Conservation (phyloP, 2,888 invertebrate genomes). For the Orthosia incerta region DNA sequence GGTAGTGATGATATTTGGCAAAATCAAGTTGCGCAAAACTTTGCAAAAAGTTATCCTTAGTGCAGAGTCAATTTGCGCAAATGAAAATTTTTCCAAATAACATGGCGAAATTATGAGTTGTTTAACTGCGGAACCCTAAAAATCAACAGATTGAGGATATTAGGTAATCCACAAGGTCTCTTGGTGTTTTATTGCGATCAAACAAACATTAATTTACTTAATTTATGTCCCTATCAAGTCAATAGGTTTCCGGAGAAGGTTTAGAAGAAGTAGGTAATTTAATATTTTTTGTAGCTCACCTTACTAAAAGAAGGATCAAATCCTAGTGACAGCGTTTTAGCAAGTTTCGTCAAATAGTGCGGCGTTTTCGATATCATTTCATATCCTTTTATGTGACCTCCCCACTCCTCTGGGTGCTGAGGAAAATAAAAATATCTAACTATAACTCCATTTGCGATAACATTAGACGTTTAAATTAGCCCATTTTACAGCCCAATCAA, state of each 20-base stretch:
- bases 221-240: neutral
- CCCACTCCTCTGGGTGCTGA: slow-evolving; percentile 30
- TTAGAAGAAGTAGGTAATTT: neutral
- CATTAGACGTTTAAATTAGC: too few species aligned
- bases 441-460: too few species aligned
- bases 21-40: neutral
- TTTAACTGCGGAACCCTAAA: too few species aligned
- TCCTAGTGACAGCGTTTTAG: slow-evolving; percentile 75
- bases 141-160: too few species aligned
- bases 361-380: slow-evolving; percentile 59
- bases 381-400: slow-evolving; percentile 22
- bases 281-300: slow-evolving; percentile 65
- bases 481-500: too few species aligned
- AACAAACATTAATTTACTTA: neutral
- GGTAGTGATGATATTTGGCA: neutral
- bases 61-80: too few species aligned
- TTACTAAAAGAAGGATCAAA: slow-evolving; percentile 80
- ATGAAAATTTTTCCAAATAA: too few species aligned
- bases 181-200: neutral
- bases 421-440: slow-evolving; percentile 5
- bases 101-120: too few species aligned
- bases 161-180: neutral
- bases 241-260: neutral
- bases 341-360: slow-evolving; percentile 75
- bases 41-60: neutral